Evolutionary conservation across 30 jellyfish, hydroid and myxozoan species (phyloP), one percentile per base, ranked within the genome.

Genomic region (Morbakka virulenta): DNA sequence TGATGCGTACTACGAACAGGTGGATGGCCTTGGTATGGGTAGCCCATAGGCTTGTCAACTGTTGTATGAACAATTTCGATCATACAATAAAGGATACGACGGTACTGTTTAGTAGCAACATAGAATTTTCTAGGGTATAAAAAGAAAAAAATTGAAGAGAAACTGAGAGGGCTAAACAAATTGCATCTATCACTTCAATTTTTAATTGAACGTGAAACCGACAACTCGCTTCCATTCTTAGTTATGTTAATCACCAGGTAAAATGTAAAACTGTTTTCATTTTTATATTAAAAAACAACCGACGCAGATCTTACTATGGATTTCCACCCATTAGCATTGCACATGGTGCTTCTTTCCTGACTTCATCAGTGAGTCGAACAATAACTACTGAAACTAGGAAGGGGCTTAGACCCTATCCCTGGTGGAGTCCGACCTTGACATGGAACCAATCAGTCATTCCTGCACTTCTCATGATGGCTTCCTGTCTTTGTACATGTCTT

Each of bases 11-110:
- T 26, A 72, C 69, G 21, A 53, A 32, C 69, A 53, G 25, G 21
- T 61, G 77, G 77, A 24, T 23, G 84, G 61, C 84, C 82, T 48
- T 71, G 83, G 83, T 27, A 35, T 28, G 50, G 83, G 21, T 35
- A 50, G 50, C n/a, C n/a, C n/a, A n/a, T n/a, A n/a, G n/a, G n/a
- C n/a, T n/a, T n/a, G n/a, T n/a, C n/a, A n/a, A n/a, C n/a, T n/a
- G n/a, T n/a, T n/a, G n/a, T n/a, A n/a, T n/a, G n/a, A n/a, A n/a
- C n/a, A n/a, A n/a, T n/a, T 71, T 71, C 50, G 83, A 71, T 22
- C 24, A 22, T 50, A 35, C 21, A 50, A 35, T 71, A 30, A 71
- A 48, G 50, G 80, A 50, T 17, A 76, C 41, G 2, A 76, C 79
- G 32, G 2, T 25, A 22, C 83, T 71, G 77, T 71, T n/a, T 48